Conservation (phyloP, 2,113 vertebrate genomes). For the Cettia cetti region DNA sequence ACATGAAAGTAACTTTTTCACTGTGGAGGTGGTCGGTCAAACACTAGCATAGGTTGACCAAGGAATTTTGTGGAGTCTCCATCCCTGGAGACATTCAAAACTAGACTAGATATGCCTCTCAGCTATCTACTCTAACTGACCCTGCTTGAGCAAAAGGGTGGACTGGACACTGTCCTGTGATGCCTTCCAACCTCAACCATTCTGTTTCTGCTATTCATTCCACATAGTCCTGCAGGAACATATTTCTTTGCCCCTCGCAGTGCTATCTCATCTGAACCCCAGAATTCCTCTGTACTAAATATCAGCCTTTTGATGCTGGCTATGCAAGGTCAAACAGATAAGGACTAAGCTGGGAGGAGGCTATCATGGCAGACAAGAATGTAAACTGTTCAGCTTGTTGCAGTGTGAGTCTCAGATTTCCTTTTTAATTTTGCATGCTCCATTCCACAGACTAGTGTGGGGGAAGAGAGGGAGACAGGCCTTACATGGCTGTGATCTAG, state of each 20-base stretch:
- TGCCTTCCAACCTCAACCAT: background rate
- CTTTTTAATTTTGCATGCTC: background rate
- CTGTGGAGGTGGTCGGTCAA: background rate
- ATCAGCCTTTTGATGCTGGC: conserved; percentile 17
- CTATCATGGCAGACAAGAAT: conserved; percentile 41
- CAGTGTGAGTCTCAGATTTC: conserved; percentile 8
- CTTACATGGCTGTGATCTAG: conserved; percentile 27
- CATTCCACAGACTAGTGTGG: background rate
- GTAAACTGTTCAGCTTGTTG: conserved; percentile 26
- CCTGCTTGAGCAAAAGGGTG: background rate
- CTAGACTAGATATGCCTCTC: background rate
- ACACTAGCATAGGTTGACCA: background rate
- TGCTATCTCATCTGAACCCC: background rate
- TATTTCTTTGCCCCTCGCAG: background rate
- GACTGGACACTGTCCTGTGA: background rate
- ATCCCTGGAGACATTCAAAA: background rate
- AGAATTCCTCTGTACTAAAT: conserved; percentile 25
- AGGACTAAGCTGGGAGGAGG: conserved; percentile 35
- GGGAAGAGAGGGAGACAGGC: conserved; percentile 30
- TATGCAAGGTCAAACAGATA: conserved; percentile 46
- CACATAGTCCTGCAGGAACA: background rate
- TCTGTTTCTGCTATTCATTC: background rate
- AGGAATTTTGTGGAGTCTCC: background rate
- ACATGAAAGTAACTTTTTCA: background rate
- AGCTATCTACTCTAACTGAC: background rate